These are phyloP conservation scores for Campoletis raptor DNA, from an alignment of 2,888 invertebrate genomes.

Conservation along the genomic window DNA sequence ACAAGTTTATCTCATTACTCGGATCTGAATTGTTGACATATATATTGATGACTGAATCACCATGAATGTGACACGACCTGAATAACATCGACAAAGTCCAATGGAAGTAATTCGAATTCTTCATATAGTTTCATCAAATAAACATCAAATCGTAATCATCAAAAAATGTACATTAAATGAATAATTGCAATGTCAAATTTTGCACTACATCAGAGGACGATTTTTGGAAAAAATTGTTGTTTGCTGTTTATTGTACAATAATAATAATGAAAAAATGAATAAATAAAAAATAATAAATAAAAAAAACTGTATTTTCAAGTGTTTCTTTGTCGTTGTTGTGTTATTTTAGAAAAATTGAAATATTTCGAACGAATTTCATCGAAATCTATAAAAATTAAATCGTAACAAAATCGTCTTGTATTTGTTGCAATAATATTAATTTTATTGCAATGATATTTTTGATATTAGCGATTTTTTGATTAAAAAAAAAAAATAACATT, in stretches of 20 bases:
- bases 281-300: neutral
- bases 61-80: neutral
- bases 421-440: no score
- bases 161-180: neutral
- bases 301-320: neutral
- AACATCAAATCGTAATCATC: neutral
- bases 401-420: no score
- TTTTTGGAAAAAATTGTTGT: conserved; percentile 8
- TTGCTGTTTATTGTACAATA: neutral
- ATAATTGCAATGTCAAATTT: neutral
- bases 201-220: neutral
- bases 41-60: neutral
- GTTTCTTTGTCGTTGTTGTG: neutral
- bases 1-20: conserved; percentile 6
- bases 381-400: neutral
- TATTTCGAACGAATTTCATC: neutral
- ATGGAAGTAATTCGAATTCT: neutral
- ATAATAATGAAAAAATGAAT: neutral
- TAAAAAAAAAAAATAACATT: neutral
- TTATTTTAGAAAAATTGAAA: neutral
- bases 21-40: neutral
- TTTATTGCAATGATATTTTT: no score
- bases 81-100: neutral
- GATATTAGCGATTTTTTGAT: no score
- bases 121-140: neutral